Base-by-base conservation (phyloP, 2,797 vertebrate genomes). In the Semotilus atromaculatus region DNA sequence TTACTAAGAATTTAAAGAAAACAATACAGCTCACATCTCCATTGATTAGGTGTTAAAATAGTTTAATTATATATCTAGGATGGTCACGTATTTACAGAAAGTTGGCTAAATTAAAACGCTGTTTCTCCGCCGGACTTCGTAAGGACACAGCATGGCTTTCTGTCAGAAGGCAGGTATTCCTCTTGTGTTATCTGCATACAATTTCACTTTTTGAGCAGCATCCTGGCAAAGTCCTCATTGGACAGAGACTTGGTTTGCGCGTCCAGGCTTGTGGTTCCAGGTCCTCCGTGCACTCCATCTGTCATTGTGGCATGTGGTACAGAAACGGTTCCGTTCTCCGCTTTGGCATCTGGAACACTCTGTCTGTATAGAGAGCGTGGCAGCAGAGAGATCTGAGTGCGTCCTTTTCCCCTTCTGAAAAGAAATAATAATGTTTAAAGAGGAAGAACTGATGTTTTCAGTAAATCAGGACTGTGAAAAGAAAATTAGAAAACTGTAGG, bases 211-310 rank as follows among this genome's bases (percentile, higher is more conserved):
- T 96, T 97, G 87, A 98, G 95, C 68, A 99, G 95, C 96, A 99
- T 94, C 93, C 93, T 96, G 88, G 97, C 97, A 93, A 99, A 99
- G 92, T 99, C 98, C 13, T 97, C 97, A n/a, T 99, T 99, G 66
- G 98, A 97, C 96, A 99, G 92, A 88, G 94, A 93, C 84, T 95
- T 97, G 6, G 95, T 93, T 51, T 88, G 95, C 64, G 34, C 64
- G n/a, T 80, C 82, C 58, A 75, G 68, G 23, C 67, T 83, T 5
- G 78, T 16, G 0, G 89, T 68, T 78, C 89, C 55, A 0, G 85
- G 8, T 0, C 93, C 51, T 16, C 92, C 86, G 2, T 86, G 34
- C 10, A 87, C 81, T 19, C 81, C 88, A 11, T 84, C 80, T 5
- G 64, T 87, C 38, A 83, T 21, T 8, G 79, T 86, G 1, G 92